Conservation (phyloP, 1,140 invertebrate genomes). For the Copidosoma floridanum region DNA sequence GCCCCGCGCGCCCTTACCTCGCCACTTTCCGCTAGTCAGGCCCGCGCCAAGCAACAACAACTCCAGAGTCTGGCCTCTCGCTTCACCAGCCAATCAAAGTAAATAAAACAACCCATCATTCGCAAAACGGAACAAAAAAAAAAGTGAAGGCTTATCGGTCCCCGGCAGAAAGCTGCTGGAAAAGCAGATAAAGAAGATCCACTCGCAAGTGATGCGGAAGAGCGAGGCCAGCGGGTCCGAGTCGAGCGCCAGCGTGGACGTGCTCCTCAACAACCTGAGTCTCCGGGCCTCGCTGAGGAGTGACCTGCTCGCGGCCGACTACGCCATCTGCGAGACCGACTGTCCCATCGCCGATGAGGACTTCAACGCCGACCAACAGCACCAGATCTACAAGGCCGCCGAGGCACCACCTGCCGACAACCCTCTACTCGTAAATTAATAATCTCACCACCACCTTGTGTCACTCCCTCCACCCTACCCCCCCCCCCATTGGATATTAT, state of each 20-base stretch:
- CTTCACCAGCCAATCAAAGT: slow-evolving; percentile 34
- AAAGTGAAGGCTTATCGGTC: no score
- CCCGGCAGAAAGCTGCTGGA: slow-evolving; percentile 28
- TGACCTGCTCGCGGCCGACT: slow-evolving; percentile 41
- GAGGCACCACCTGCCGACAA: not conserved
- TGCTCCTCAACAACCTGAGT: slow-evolving; percentile 46
- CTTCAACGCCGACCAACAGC: not conserved
- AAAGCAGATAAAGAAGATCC: slow-evolving; percentile 36
- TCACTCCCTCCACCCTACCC: no score
- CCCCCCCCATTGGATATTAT: not conserved
- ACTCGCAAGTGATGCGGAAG: slow-evolving; percentile 35
- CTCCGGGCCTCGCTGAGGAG: slow-evolving; percentile 43
- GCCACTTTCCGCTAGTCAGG: slow-evolving; percentile 70
- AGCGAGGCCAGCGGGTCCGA: slow-evolving; percentile 44
- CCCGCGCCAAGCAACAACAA: slow-evolving; percentile 66
- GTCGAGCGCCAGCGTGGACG: slow-evolving; percentile 44
- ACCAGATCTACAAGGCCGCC: not conserved
- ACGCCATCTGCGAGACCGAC: slow-evolving; percentile 33
- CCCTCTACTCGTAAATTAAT: no score
- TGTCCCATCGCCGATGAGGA: slow-evolving; percentile 29
- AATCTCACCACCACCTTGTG: no score
- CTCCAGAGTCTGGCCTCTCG: slow-evolving; percentile 37
- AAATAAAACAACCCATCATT: no score
- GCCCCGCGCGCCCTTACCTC: slow-evolving; percentile 68
- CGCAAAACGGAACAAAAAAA: no score